Conservation (phyloP, 2,113 vertebrate species). For the Platysteira castanea region DNA sequence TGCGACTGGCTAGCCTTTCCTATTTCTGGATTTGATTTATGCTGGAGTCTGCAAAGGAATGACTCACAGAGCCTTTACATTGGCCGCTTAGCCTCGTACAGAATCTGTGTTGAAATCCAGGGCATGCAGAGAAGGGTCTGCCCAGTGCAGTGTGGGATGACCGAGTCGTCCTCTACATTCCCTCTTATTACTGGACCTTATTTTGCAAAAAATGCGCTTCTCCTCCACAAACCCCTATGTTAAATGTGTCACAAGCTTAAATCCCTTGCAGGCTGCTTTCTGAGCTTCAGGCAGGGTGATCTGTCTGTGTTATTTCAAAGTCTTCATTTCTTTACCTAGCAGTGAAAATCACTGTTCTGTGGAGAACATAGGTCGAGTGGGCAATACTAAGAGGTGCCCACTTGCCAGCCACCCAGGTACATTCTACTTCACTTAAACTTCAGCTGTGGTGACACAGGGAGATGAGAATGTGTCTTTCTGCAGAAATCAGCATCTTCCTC, state of each 20-base stretch:
- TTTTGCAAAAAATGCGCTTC: background rate
- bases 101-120: background rate
- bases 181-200: background rate
- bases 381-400: background rate
- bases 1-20: background rate
- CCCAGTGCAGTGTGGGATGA: accelerated
- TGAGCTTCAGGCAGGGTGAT: background rate
- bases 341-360: background rate
- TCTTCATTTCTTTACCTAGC: background rate
- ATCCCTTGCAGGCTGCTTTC: background rate
- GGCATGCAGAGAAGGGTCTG: background rate
- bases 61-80: background rate
- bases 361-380: accelerated
- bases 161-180: background rate
- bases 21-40: constrained; percentile 60
- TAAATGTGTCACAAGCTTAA: background rate
- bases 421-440: background rate
- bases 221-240: background rate
- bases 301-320: background rate
- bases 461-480: background rate
- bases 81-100: background rate
- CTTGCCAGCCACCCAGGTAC: background rate
- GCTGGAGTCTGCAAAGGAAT: background rate
- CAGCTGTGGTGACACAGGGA: background rate
- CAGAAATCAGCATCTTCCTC: background rate